Base-by-base conservation (phyloP, 1,140 invertebrate genomes). In the Coelopa frigida region DNA sequence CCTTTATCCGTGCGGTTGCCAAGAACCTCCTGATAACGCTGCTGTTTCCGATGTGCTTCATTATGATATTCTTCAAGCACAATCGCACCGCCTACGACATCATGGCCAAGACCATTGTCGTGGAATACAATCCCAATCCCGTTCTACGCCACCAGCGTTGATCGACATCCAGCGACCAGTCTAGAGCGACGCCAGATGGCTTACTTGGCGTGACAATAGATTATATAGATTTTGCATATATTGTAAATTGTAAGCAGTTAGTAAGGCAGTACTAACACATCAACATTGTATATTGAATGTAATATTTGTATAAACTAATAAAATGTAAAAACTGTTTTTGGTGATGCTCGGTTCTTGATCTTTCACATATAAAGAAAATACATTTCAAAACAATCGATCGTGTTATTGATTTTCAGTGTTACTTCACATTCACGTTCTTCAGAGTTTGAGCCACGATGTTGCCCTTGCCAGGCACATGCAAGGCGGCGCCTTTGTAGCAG, bases 1-100 rank as follows among this genome's bases (percentile, higher is more conserved):
- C 89, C 0, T 67, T 93, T 32, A 59, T 81, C 4, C 74, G 90
- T 37, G 83, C 89, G 4, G 58, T 87, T 2, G 75, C 89, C 15
- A 94, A 94, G 63, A 92, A 93, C 66, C 75, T 91, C 22, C 78
- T 88, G 4, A 76, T 91, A 50, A 83, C 86, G 1, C 78, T 94
- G 38, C 73, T 93, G 35, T 87, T 93, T 57, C 90, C 90, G 1
- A 75, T 90, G 21, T 89, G 82, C 59, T 81, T 90, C 45, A 78
- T 84, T 0, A 68, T 77, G 40, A 69, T 87, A 14, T 87, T 89
- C 61, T 83, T 90, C 50, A 80, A 82, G 54, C 82, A 87, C 57
- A 90, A 89, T 65, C 75, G 89, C 48, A 87, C 87, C 2, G 81
- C 81, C 1, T 92, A 94, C 67, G 90, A 94, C 65, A 70, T 91